Conservation (phyloP, 2,797 vertebrate genomes). For the Rhynchonycteris naso region DNA sequence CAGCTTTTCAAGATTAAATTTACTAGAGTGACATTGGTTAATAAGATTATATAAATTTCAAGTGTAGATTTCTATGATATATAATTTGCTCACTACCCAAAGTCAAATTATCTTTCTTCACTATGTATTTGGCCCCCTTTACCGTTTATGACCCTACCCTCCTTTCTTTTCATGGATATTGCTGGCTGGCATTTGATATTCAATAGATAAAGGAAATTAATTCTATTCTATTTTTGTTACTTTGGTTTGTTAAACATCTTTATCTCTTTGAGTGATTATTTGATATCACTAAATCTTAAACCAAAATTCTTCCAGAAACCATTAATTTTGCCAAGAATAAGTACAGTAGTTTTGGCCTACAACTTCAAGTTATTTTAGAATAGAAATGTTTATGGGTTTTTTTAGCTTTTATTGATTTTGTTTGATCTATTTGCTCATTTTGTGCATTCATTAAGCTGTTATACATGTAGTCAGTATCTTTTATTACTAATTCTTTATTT, state of each 20-base stretch:
- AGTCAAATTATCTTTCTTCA: not conserved
- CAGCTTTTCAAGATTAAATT: not conserved
- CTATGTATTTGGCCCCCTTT: not conserved
- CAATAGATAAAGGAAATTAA: not conserved
- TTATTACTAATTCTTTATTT: not conserved
- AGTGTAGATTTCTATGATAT: not conserved
- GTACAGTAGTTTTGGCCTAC: not conserved
- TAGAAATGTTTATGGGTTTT: not conserved
- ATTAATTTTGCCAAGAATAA: not conserved
- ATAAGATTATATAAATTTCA: not conserved
- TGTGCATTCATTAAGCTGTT: not conserved
- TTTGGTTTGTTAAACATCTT: not conserved
- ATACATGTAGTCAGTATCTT: not conserved
- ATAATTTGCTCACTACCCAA: not conserved
- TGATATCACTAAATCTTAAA: not conserved
- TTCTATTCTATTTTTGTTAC: not conserved
- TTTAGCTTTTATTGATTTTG: not conserved
- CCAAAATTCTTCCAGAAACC: not conserved
- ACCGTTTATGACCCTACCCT: not conserved
- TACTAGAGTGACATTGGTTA: not conserved
- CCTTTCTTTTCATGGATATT: not conserved
- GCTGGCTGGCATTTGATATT: not conserved
- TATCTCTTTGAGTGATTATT: not conserved
- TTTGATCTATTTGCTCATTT: not conserved
- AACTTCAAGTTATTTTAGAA: not conserved